Base-by-base conservation (phyloP, 1,140 invertebrate species). In the Armadillidium nasatum region DNA sequence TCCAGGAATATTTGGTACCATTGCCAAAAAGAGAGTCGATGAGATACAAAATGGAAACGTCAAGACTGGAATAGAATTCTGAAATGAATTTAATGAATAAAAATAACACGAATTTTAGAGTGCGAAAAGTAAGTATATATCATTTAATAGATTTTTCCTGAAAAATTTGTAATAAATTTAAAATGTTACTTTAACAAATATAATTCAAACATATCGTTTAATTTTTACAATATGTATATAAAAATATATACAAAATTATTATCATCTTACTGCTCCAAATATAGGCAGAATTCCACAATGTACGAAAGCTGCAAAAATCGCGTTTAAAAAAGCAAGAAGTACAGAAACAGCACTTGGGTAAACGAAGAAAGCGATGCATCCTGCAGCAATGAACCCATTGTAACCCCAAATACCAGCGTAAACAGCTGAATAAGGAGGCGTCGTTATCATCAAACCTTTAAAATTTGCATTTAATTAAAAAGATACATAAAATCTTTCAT, bases 381-480 rank as follows among this genome's bases (percentile, higher is more conserved):
- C 79, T 6, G 70, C 79, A 11, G 76, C 66, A 15, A 80, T 45
- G 72, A 80, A 76, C 1, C 77, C 79, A 66, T 80, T 80, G 71
- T 80, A 80, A 44, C 79, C 79, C 79, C 79, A 80, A 15, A 80
- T 73, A 10, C 79, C 79, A 2, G 69, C 78, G 19, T 79, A 76
- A 13, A 76, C 66, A 15, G 19, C 10, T 23, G 67, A 22, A 44
- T 73, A 79, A 0, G 78, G 78, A 2, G 74, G 21, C 9, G 69
- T 21, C 4, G 76, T 73, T 45, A 77, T 68, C 44, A 70, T 13
- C n/a, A 60, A 19, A 33, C 33, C 33, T 33, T 33, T 33, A 33
- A 33, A 33, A 33, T 3, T 33, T 6, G 6, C 6, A 33, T 33
- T 33, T 6, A 33, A 33, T 33, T 6, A 33, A 33, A 33, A 33